Evolutionary conservation across 2,888 invertebrate species (phyloP).

Genomic region (Platypus cylindrus): DNA sequence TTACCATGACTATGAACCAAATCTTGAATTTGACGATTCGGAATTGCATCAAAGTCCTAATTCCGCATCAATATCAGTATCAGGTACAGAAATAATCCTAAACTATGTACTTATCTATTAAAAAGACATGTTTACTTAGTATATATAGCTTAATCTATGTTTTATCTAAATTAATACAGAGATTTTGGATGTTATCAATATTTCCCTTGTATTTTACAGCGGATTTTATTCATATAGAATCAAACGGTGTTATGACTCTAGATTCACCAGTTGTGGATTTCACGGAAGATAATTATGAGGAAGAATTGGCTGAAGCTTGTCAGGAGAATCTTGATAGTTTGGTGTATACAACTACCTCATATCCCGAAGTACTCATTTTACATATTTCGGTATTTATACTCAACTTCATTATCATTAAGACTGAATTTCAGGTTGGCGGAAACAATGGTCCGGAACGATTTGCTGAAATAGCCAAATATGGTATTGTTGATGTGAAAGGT

Average conservation of each 20-base stretch:
- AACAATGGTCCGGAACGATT: conserved; percentile 24
- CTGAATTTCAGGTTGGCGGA: conserved; percentile 13
- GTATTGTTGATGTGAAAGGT: conserved; percentile 74
- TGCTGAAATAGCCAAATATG: conserved; percentile 55
- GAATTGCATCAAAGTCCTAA: conserved; percentile 60
- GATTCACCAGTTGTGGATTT: conserved; percentile 72
- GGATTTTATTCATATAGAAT: conserved; percentile 32
- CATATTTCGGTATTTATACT: too few species aligned
- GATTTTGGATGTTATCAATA: too few species aligned
- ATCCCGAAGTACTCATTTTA: conserved; percentile 46
- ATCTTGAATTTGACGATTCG: conserved; percentile 92
- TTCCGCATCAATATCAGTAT: conserved; percentile 48
- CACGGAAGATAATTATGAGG: conserved; percentile 84
- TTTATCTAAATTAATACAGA: too few species aligned
- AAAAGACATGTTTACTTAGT: too few species aligned
- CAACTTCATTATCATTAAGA: too few species aligned
- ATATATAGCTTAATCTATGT: too few species aligned
- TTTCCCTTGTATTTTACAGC: conserved; percentile 23
- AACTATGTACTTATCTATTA: not conserved
- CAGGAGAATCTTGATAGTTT: conserved; percentile 33
- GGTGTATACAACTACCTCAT: conserved; percentile 29
- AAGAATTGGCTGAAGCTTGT: conserved; percentile 59
- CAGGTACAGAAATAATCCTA: too few species aligned
- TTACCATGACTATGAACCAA: conserved; percentile 88
- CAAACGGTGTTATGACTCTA: conserved; percentile 30